A percentile compares a stretch with the other conserved stretches of the same genome.
Conservation (phyloP, 2,888 invertebrate species). For the Merodon equestris region DNA sequence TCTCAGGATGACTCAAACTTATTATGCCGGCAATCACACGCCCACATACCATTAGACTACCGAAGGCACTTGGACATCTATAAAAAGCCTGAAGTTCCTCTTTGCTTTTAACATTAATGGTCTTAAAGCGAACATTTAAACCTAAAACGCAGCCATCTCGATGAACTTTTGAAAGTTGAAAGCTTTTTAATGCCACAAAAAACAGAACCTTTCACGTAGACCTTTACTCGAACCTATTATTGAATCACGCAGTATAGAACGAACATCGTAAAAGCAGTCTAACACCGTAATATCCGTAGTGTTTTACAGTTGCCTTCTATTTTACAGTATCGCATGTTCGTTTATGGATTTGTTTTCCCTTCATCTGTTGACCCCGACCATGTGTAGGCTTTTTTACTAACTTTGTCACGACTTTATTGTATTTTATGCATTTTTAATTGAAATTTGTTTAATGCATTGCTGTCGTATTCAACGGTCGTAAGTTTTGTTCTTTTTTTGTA, state of each 20-base stretch:
- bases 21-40: no score
- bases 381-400: constrained; percentile 15
- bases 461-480: constrained; percentile 4
- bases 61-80: no score
- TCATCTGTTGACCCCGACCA: constrained; percentile 4
- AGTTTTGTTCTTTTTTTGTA: constrained; percentile 10
- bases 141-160: no score
- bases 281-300: not conserved
- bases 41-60: no score
- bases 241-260: constrained; percentile 17
- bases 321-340: not conserved
- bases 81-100: no score
- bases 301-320: constrained; percentile 46
- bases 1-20: no score
- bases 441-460: constrained; percentile 16
- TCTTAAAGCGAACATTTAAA: no score
- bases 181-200: not conserved
- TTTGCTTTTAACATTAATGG: no score
- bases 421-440: constrained; percentile 57
- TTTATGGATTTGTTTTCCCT: no score
- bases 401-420: constrained; percentile 61
- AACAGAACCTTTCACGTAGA: constrained; percentile 10
- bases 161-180: no score
- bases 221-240: constrained; percentile 9
- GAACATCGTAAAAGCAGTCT: constrained; percentile 19